These are phyloP conservation scores for Scopus umbretta DNA, from an alignment of 2,113 vertebrate species.

Conservation along the genomic window DNA sequence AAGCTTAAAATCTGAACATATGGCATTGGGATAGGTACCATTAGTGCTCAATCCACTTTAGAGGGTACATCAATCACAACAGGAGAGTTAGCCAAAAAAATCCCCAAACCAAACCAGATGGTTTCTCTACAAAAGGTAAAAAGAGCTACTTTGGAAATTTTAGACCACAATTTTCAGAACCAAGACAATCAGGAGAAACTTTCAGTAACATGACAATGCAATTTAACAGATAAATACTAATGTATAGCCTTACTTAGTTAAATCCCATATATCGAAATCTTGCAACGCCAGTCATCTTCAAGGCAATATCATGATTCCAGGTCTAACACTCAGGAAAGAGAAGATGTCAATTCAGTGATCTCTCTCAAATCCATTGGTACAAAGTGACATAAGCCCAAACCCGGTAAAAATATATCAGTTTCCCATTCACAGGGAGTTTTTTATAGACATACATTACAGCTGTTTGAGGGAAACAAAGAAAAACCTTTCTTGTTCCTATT, in stretches of 20 bases:
- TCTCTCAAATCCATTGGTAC: background rate
- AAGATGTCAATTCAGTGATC: background rate
- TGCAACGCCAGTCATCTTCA: background rate
- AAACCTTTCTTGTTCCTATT: background rate
- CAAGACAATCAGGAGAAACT: background rate
- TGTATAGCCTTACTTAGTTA: background rate
- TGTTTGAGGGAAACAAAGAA: background rate
- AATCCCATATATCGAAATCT: background rate
- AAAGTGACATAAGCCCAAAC: background rate
- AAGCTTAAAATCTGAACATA: background rate
- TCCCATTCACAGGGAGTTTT: background rate
- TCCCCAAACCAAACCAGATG: background rate
- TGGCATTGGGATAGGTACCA: background rate
- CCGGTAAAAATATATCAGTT: background rate
- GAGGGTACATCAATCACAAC: background rate
- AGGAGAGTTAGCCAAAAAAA: background rate
- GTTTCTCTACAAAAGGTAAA: background rate
- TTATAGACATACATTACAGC: background rate
- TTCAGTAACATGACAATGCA: background rate
- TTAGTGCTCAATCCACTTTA: background rate
- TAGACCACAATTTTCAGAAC: background rate
- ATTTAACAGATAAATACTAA: background rate
- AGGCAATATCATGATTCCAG: background rate
- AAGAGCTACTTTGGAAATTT: background rate
- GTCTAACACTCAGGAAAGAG: background rate